Percentiles rank a stretch among this genome's conserved stretches.
phyloP scores from a whole-genome alignment of 2,797 vertebrate species.

The Hoplostethus atlanticus region DNA sequence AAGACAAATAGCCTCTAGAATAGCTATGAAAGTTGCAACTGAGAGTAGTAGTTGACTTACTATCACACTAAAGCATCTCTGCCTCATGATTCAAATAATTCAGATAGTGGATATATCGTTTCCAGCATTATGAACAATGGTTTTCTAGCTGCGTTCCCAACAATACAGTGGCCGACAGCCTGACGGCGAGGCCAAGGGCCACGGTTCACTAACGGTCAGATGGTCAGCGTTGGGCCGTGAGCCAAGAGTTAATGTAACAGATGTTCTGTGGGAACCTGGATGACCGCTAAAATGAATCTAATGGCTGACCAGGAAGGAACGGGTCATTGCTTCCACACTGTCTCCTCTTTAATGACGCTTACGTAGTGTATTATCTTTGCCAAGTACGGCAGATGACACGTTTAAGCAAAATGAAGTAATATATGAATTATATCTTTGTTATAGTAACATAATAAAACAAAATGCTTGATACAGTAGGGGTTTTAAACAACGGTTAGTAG shows the following conservation, averaged over 20 bases:
- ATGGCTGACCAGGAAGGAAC: slow-evolving; percentile 28
- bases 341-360: slow-evolving; percentile 19
- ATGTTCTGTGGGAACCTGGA: slow-evolving; percentile 38
- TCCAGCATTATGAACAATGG: not conserved
- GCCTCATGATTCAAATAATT: not conserved
- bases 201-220: slow-evolving; percentile 26
- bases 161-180: not conserved
- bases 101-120: not conserved
- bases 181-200: not conserved
- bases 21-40: too few relatives aligned
- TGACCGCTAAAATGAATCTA: slow-evolving; percentile 46
- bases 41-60: too few relatives aligned
- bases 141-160: slow-evolving; percentile 14
- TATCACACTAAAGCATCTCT: not conserved
- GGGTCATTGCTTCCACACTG: slow-evolving; percentile 19
- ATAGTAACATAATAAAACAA: too few relatives aligned
- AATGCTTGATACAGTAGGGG: too few relatives aligned
- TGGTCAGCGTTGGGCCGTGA: slow-evolving; percentile 40
- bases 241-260: slow-evolving; percentile 57
- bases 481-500: not conserved
- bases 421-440: not conserved
- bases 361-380: slow-evolving; percentile 9
- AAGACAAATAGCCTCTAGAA: too few relatives aligned
- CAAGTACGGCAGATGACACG: slow-evolving; percentile 26
- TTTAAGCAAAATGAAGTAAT: slow-evolving; percentile 9